Percentiles rank a stretch among this genome's conserved stretches.
Conservation (phyloP, 2,888 invertebrate genomes). For the Erebia palarica region DNA sequence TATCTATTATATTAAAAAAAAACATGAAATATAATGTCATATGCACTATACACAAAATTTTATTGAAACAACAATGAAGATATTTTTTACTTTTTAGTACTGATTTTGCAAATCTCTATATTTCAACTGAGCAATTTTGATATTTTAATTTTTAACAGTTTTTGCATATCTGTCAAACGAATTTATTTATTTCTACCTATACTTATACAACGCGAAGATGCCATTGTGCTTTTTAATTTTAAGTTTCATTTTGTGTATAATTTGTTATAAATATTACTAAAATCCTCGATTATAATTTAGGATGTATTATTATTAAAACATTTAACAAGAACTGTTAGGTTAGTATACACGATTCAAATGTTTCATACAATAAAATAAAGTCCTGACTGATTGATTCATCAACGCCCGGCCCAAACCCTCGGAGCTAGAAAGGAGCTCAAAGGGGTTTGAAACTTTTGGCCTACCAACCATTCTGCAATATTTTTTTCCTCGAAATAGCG, state of each 20-base stretch:
- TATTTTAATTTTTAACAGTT: too few species aligned
- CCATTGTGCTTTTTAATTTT: constrained; percentile 2
- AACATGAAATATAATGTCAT: neutral
- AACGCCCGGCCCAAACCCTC: too few species aligned
- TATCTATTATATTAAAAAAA: neutral
- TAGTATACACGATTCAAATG: neutral
- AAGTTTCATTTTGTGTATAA: neutral
- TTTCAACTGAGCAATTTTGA: too few species aligned
- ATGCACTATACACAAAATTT: neutral
- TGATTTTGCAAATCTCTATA: too few species aligned
- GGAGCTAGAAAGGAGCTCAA: too few species aligned
- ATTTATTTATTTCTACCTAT: neutral
- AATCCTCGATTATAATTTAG: neutral
- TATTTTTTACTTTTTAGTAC: too few species aligned
- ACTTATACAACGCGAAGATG: neutral
- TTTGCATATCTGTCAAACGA: too few species aligned
- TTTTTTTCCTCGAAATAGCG: too few species aligned
- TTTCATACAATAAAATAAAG: too few species aligned
- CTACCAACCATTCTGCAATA: too few species aligned
- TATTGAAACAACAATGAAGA: neutral
- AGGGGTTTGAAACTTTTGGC: too few species aligned
- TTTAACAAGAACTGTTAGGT: constrained; percentile 18
- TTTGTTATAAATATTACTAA: neutral
- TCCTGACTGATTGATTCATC: too few species aligned
- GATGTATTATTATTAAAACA: constrained; percentile 1